These are phyloP conservation scores for Dryobota labecula DNA, from an alignment of 2,888 invertebrate genomes.

Conservation along the genomic window DNA sequence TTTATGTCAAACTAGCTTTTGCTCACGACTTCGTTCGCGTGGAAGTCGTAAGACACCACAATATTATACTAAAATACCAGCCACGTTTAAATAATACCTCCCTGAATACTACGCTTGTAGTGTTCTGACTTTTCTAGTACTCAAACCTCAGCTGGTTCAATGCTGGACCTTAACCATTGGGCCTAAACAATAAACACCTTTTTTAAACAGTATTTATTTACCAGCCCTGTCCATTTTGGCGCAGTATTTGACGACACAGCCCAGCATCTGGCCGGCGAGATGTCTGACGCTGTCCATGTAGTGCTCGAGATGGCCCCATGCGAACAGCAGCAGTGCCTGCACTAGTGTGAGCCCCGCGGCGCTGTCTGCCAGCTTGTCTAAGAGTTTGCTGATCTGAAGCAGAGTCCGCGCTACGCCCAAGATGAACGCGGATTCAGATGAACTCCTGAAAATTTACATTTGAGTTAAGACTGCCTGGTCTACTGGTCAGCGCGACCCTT, in stretches of 20 bases:
- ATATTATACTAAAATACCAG: too few relatives aligned
- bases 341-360: constrained; percentile 63
- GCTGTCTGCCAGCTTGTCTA: constrained; percentile 54
- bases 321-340: constrained; percentile 78
- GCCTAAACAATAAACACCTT: background rate
- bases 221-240: constrained; percentile 74
- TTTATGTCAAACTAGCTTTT: too few relatives aligned
- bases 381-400: constrained; percentile 74
- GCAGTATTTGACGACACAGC: constrained; percentile 75
- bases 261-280: constrained; percentile 87
- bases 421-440: constrained; percentile 78
- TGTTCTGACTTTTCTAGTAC: too few relatives aligned
- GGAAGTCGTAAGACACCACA: too few relatives aligned
- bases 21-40: too few relatives aligned
- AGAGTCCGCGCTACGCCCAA: constrained; percentile 79
- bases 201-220: constrained; percentile 58
- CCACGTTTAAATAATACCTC: too few relatives aligned
- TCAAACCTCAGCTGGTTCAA: too few relatives aligned
- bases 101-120: too few relatives aligned
- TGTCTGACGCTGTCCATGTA: constrained; percentile 92
- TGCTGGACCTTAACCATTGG: too few relatives aligned
- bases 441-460: constrained; percentile 71
- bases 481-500: too few relatives aligned
- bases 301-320: constrained; percentile 91
- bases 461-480: too few relatives aligned